Percentiles rank a stretch among this genome's conserved stretches.
Conservation (phyloP, 2,113 vertebrate species). For the Aptenodytes forsteri region DNA sequence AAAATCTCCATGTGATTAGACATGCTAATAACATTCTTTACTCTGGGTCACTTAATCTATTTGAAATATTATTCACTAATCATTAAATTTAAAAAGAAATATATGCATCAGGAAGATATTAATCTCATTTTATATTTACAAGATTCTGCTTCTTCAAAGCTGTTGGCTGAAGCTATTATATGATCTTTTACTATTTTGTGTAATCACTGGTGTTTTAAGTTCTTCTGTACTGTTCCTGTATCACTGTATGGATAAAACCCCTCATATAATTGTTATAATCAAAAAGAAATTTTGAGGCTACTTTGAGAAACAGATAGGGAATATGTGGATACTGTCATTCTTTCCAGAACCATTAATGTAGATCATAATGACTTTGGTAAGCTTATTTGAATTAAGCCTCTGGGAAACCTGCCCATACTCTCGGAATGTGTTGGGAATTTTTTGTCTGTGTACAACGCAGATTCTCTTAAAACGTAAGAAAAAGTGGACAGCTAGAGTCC, state of each 20-base stretch:
- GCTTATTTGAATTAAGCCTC: neutral
- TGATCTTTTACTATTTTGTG: neutral
- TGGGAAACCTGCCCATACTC: neutral
- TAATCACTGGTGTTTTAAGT: neutral
- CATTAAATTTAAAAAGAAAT: slow-evolving; percentile 32
- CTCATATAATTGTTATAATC: neutral
- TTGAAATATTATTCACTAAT: slow-evolving; percentile 45
- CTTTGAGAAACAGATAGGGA: neutral
- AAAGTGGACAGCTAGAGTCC: neutral
- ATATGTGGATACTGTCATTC: neutral
- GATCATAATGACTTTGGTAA: neutral
- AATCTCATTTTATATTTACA: slow-evolving; percentile 40
- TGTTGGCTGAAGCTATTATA: neutral
- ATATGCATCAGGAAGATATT: neutral
- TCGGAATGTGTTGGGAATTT: neutral
- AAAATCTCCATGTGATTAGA: slow-evolving; percentile 65
- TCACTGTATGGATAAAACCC: neutral
- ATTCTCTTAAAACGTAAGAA: neutral
- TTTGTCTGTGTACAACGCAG: neutral
- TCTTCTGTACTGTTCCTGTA: neutral
- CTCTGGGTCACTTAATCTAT: slow-evolving; percentile 54
- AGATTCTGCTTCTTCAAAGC: neutral
- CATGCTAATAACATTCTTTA: slow-evolving; percentile 60
- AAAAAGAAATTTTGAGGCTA: neutral
- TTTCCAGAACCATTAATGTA: neutral